Evolutionary conservation across 2,888 invertebrate species (phyloP), one percentile per base, ranked within the genome.

Genomic region (Hypselothyrea guttata): DNA sequence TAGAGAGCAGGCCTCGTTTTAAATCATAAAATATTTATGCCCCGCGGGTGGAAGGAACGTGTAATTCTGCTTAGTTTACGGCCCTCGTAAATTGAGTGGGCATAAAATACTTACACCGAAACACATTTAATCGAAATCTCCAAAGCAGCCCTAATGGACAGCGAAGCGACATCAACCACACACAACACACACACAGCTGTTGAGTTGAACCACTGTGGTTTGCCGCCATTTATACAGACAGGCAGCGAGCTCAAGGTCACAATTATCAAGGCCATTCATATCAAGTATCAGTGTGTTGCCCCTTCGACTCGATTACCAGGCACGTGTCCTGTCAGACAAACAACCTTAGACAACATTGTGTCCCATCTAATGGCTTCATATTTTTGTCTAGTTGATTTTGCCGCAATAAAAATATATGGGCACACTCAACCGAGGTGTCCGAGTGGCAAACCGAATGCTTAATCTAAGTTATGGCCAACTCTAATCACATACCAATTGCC

Each of bases 21-120:
- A 67, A 75, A 71, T 71, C 68, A 78, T 75, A 77, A 75, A 75
- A 75, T 75, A 75, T 75, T 78, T 75, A 71, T 62, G 59, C 49
- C 47, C 31, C 28, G 31, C 51, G 49, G 55, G 66, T 60, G 57
- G 35, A 52, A 7, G n/a, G 16, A 4, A 9, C 37, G 37, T 15
- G 75, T 69, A 75, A 65, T 78, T 71, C 65, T 57, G 56, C 59
- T 59, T 68, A 58, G 62, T 78, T 75, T 75, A 75, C 71, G 65
- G 71, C 48, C 51, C 59, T 59, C 78, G 65, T 75, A 75, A 75
- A 77, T 75, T 75, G 75, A 54, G 57, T 61, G 75, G 52, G 47
- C 75, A 75, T 77, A 75, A 75, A 77, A 69, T 64, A 61, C 62
- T 59, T 65, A 69, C 75, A 71, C 37, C 64, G 58, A 61, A 74